phyloP scores from a whole-genome alignment of 2,888 invertebrate genomes.

The Euzetes globulus region DNA sequence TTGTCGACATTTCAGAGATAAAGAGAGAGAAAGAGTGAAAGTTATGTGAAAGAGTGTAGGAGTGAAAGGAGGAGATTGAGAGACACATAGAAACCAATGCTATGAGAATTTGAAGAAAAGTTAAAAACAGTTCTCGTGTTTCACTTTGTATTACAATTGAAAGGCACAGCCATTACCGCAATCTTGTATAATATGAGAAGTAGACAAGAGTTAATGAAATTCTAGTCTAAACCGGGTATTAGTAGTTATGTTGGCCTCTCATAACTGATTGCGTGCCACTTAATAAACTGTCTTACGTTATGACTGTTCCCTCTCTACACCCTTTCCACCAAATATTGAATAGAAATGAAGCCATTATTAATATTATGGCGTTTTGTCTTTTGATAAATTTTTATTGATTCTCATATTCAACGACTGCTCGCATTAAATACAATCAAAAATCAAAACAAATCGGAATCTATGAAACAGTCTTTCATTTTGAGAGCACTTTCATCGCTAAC shows the following conservation, averaged over 20 bases:
- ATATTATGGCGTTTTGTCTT: neutral
- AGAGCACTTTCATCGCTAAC: neutral
- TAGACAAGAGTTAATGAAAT: conserved; percentile 9
- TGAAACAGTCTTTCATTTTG: neutral
- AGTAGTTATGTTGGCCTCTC: neutral
- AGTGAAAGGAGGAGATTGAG: neutral
- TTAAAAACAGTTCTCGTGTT: conserved; percentile 26
- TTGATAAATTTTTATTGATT: conserved; percentile 11
- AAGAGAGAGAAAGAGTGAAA: neutral
- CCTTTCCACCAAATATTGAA: neutral
- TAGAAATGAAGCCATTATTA: neutral
- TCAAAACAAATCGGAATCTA: neutral
- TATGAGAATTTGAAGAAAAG: conserved; percentile 4
- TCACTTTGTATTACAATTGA: conserved; percentile 22
- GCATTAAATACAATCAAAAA: neutral
- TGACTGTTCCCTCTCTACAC: neutral
- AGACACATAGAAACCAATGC: neutral
- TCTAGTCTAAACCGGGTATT: no score
- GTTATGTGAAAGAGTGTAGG: neutral
- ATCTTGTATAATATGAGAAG: neutral
- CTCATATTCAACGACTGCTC: neutral
- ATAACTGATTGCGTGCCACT: conserved; percentile 12
- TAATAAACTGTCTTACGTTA: conserved; percentile 4
- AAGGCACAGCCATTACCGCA: conserved; percentile 6
- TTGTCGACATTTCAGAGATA: neutral